Percentiles rank a stretch among this genome's conserved stretches.
These are phyloP conservation scores for Liasis olivaceus DNA, from an alignment of 2,797 vertebrate genomes.

Conservation along the genomic window DNA sequence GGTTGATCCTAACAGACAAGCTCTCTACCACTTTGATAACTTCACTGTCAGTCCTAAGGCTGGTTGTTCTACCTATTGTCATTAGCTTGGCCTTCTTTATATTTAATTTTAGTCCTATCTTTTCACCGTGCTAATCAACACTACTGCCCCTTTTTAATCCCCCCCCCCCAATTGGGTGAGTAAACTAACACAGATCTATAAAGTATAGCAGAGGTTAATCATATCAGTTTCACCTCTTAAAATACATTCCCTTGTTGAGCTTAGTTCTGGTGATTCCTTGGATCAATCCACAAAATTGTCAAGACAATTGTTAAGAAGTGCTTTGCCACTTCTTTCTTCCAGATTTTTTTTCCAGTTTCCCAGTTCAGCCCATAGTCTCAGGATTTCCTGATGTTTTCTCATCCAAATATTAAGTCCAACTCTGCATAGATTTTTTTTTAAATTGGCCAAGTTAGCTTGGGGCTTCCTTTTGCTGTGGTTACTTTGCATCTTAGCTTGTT, in stretches of 20 bases:
- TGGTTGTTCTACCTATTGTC: not conserved
- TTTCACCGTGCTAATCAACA: not conserved
- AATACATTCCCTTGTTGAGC: not conserved
- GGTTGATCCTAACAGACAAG: not conserved
- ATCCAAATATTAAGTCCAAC: not conserved
- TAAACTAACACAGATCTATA: not conserved
- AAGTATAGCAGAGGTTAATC: not conserved
- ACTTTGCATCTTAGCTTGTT: not conserved
- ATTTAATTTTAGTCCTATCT: not conserved
- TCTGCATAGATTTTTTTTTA: not conserved
- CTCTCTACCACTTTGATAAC: not conserved
- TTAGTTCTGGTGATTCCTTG: not conserved
- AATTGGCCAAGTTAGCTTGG: not conserved
- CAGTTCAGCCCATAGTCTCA: not conserved
- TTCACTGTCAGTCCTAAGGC: not conserved
- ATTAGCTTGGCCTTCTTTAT: not conserved
- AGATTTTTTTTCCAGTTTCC: not conserved
- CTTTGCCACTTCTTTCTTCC: not conserved
- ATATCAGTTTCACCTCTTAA: not conserved
- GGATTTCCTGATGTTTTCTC: not conserved
- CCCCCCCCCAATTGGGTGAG: not conserved
- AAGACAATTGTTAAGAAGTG: not conserved
- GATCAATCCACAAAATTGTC: not conserved
- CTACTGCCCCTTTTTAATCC: not conserved
- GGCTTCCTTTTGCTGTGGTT: not conserved